Percentiles rank a stretch among this genome's conserved stretches.
These are phyloP conservation scores for Channa argus DNA, from an alignment of 2,113 vertebrate species.

Conservation along the genomic window DNA sequence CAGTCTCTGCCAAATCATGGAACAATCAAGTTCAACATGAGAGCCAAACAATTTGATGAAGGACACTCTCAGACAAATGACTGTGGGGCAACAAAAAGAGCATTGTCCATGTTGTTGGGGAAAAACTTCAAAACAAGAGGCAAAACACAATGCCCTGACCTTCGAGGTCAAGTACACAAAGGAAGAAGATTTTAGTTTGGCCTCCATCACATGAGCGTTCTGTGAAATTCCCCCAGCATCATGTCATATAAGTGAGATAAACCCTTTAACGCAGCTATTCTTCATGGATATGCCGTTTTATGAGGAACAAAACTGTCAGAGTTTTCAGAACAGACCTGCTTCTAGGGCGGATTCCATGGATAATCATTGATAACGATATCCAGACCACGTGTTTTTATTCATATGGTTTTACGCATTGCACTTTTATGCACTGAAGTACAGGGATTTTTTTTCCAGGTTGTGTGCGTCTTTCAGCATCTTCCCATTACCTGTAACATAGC, in stretches of 20 bases:
- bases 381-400: neutral
- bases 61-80: slow-evolving; percentile 54
- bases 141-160: slow-evolving; percentile 75
- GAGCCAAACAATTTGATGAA: slow-evolving; percentile 70
- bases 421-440: neutral
- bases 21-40: slow-evolving; percentile 53
- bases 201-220: slow-evolving; percentile 37
- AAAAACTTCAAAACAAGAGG: slow-evolving; percentile 71
- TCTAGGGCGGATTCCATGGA: slow-evolving; percentile 3
- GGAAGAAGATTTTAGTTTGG: slow-evolving; percentile 60
- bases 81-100: slow-evolving; percentile 63
- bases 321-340: slow-evolving; percentile 2
- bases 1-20: slow-evolving; percentile 39
- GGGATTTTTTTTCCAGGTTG: neutral
- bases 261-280: slow-evolving; percentile 4
- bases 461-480: neutral
- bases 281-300: slow-evolving; percentile 3
- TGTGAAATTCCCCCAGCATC: slow-evolving; percentile 41
- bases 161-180: slow-evolving; percentile 70
- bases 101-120: slow-evolving; percentile 67
- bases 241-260: slow-evolving; percentile 41
- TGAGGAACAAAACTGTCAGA: neutral
- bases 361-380: neutral
- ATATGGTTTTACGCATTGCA: no score
- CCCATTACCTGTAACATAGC: no score